These are phyloP conservation scores for Zaprionus obscuricornis DNA, from an alignment of 2,888 invertebrate species.

Conservation along the genomic window DNA sequence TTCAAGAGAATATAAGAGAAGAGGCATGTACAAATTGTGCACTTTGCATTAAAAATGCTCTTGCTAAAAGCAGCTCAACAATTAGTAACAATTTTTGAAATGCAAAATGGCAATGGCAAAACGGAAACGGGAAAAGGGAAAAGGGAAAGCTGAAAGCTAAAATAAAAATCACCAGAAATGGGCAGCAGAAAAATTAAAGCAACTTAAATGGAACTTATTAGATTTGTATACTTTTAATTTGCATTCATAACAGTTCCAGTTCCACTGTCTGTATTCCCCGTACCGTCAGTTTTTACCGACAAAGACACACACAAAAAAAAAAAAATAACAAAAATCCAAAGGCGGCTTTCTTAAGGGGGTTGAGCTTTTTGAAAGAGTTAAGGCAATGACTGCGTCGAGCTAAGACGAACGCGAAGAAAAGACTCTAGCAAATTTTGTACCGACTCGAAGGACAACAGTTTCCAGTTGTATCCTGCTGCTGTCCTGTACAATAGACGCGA, in stretches of 20 bases:
- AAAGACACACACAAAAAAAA: no score
- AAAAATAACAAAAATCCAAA: constrained; percentile 18
- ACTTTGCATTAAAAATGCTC: constrained; percentile 76
- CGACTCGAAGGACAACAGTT: constrained; percentile 54
- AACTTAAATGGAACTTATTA: constrained; percentile 81
- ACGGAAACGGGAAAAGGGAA: constrained; percentile 21
- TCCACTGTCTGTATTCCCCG: neutral
- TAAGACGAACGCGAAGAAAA: constrained; percentile 34
- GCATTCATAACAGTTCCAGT: constrained; percentile 80
- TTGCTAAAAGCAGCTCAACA: constrained; percentile 76
- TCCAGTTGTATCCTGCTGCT: constrained; percentile 43
- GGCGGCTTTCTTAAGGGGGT: constrained; percentile 8
- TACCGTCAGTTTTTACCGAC: no score
- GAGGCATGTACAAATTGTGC: constrained; percentile 35
- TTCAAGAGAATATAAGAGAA: neutral
- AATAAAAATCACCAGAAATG: constrained; percentile 21
- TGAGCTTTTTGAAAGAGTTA: constrained; percentile 39
- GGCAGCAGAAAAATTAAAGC: constrained; percentile 64
- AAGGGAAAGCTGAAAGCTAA: constrained; percentile 29
- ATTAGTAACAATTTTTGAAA: constrained; percentile 72
- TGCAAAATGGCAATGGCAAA: constrained; percentile 54
- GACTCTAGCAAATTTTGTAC: constrained; percentile 29
- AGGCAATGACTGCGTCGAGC: constrained; percentile 11
- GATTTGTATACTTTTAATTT: constrained; percentile 83
- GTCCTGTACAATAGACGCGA: constrained; percentile 24